These are phyloP conservation scores for Styela plicata DNA, from an alignment of 23 tunicate genomes.

Conservation along the genomic window DNA sequence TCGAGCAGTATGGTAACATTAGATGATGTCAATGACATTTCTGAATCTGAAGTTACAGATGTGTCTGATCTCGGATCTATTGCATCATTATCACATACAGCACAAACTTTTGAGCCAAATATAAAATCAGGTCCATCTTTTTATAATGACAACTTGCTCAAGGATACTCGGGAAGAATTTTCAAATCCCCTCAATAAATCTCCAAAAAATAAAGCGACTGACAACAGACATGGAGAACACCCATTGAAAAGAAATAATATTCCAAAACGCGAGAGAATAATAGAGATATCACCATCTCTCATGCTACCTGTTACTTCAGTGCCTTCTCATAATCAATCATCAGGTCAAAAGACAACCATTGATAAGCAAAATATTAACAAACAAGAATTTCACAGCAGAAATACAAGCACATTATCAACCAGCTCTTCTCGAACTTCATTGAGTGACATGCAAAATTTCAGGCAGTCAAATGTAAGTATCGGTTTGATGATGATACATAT, in stretches of 20 bases:
- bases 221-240: background rate
- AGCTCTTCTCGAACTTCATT: background rate
- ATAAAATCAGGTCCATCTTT: background rate
- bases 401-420: constrained; percentile 6
- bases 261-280: constrained; percentile 27
- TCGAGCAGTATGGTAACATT: background rate
- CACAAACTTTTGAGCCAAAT: background rate
- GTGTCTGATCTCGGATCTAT: constrained; percentile 3
- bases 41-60: constrained; percentile 28
- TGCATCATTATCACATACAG: background rate
- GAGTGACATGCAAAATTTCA: background rate
- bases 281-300: constrained; percentile 23
- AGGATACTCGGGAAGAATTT: too few species aligned
- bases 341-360: background rate
- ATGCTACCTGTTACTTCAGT: constrained; percentile 21
- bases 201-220: background rate
- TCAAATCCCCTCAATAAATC: background rate
- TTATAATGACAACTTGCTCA: background rate
- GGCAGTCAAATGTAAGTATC: background rate
- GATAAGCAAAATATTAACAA: background rate
- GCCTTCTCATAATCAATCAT: constrained; percentile 27
- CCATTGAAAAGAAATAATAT: background rate
- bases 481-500: too few species aligned
- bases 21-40: background rate
- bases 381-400: background rate